Conservation (phyloP, 2,113 vertebrate species). For the Oophaga pumilio region DNA sequence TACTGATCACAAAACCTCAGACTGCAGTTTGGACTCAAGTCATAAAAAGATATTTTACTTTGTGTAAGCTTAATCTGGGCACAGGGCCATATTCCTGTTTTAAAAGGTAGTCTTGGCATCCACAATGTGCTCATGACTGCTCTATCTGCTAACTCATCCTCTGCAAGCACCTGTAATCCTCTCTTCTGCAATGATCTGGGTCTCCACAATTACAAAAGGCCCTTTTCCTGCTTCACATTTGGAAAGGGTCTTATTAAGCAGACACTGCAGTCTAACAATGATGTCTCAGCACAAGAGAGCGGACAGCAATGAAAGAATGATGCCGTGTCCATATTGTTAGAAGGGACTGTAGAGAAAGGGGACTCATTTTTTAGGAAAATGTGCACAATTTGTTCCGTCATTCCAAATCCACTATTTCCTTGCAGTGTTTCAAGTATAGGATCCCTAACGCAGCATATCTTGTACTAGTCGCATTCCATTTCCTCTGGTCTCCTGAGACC, state of each 20-base stretch:
- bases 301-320: not conserved
- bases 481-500: conserved; percentile 10
- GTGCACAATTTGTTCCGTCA: conserved; percentile 4
- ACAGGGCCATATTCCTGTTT: not conserved
- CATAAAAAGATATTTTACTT: conserved; percentile 13
- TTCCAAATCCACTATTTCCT: not conserved
- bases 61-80: conserved; percentile 23
- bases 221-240: not conserved
- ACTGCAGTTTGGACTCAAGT: conserved; percentile 1
- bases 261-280: conserved; percentile 20
- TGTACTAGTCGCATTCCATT: conserved; percentile 44
- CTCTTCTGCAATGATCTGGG: not conserved
- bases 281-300: not conserved
- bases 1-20: not conserved
- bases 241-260: conserved; percentile 32
- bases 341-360: not conserved
- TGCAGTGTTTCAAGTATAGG: not conserved
- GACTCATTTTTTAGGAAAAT: not conserved
- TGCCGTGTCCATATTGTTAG: not conserved
- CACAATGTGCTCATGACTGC: not conserved
- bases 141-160: conserved; percentile 9
- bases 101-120: conserved; percentile 15
- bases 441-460: conserved; percentile 30
- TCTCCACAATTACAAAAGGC: conserved; percentile 12
- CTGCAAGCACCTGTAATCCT: conserved; percentile 31